Base-by-base conservation (phyloP, 2,113 vertebrate species). In the Ciconia boyciana region DNA sequence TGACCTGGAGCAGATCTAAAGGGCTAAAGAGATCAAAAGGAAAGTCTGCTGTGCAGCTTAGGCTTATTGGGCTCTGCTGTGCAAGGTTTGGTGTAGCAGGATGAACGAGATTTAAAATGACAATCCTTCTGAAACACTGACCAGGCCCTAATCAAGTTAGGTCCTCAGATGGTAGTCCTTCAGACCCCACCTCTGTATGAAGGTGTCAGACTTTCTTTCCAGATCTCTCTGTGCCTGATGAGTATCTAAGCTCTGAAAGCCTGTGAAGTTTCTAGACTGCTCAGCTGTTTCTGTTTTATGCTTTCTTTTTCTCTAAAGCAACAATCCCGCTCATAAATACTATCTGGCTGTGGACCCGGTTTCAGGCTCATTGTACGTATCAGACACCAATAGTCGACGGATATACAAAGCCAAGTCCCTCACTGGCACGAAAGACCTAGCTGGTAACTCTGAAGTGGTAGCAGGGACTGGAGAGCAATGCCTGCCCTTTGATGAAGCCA, bases 301-400 rank as follows among this genome's bases (percentile, higher is more conserved):
- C 85, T 90, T 94, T 97, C 98, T 97, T 93, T 96, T 51, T 96
- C 90, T 61, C 91, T 96, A 89, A 98, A 99, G 99, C 98, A 99
- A 99, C 97, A 99, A 99, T 97, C 99, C 99, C 0, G 99, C 99
- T 18, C 99, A 99, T 95, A 99, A 99, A 98, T 99, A 99, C 98
- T 99, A 99, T 98, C 96, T 99, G 98, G 99, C 99, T 1, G 99
- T 99, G 95, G 99, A 99, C 97, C 99, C 99, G 13, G 99, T 99
- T 96, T 99, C 99, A 5, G 99, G 99, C 85, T 99, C 99, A 0
- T 97, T 99, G 86, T 99, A 98, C 48, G 98, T 99, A 89, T 99
- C 99, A 4, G 99, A 99, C 97, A 99, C 99, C 98, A 99, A 99
- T 97, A 99, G 99, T 6, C 98, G 99, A 20, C 97, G 99, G 48